Evolutionary conservation across 2,113 vertebrate genomes (phyloP).

Genomic region (Malurus elegans): DNA sequence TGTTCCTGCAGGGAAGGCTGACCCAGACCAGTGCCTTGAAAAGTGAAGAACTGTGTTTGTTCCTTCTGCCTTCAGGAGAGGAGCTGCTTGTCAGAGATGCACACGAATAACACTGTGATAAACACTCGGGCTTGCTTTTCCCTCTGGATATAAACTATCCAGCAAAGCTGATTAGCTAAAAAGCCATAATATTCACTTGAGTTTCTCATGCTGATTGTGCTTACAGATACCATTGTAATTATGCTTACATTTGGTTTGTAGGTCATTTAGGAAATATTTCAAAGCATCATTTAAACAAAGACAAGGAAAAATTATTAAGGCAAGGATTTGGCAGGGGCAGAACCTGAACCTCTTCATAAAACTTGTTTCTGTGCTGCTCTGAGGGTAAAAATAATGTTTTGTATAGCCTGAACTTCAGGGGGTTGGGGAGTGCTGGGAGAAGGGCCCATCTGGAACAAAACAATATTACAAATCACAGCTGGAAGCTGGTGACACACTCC

Average conservation of each 20-base stretch:
- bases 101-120: rapidly evolving
- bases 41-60: background rate
- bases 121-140: background rate
- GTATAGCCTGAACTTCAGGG: background rate
- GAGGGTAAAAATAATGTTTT: background rate
- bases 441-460: background rate
- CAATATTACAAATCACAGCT: background rate
- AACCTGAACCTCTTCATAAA: background rate
- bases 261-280: background rate
- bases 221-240: background rate
- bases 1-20: background rate
- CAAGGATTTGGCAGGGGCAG: background rate
- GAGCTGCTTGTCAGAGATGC: background rate
- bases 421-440: background rate
- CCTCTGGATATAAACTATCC: background rate
- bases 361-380: background rate
- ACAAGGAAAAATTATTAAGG: background rate
- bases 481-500: background rate
- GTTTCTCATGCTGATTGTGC: background rate
- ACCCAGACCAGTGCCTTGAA: rapidly evolving
- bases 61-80: background rate
- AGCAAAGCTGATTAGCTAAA: background rate
- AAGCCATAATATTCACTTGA: background rate
- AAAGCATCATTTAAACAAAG: background rate
- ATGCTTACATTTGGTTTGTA: background rate